These are phyloP conservation scores for Miichthys miiuy DNA, from an alignment of 2,797 vertebrate genomes.

Conservation along the genomic window DNA sequence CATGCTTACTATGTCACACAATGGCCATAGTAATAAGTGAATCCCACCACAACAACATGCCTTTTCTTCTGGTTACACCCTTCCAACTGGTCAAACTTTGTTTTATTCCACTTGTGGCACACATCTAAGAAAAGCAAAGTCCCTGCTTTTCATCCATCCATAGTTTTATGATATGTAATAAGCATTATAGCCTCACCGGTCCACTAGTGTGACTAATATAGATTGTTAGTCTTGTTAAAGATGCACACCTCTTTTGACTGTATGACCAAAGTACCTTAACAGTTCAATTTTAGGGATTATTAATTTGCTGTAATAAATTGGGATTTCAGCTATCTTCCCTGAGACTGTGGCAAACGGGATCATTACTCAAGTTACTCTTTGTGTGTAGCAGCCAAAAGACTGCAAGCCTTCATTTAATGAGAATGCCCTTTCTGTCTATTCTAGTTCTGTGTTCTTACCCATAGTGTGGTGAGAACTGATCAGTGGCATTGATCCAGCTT, in stretches of 20 bases:
- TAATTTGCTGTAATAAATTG: slow-evolving; percentile 27
- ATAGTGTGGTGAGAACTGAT: slow-evolving; percentile 67
- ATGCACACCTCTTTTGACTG: slow-evolving; percentile 16
- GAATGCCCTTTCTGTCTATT: slow-evolving; percentile 61
- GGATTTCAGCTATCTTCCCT: slow-evolving; percentile 3
- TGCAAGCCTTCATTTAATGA: slow-evolving; percentile 52
- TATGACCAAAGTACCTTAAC: slow-evolving; percentile 9
- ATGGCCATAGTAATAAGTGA: not conserved
- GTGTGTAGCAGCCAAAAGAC: slow-evolving; percentile 22
- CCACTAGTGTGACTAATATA: not conserved
- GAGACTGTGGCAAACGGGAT: slow-evolving; percentile 1
- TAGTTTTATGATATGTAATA: slow-evolving; percentile 15
- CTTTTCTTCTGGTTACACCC: not conserved
- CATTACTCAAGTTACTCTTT: slow-evolving; percentile 23
- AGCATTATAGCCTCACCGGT: slow-evolving; percentile 9
- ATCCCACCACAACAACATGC: not conserved
- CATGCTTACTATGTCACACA: not conserved
- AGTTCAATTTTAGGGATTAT: slow-evolving; percentile 22
- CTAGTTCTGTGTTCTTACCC: slow-evolving; percentile 60
- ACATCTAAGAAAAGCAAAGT: not conserved
- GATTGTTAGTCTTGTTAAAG: slow-evolving; percentile 23
- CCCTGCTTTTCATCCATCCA: not conserved
- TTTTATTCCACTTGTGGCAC: not conserved
- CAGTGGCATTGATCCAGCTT: slow-evolving; percentile 77
- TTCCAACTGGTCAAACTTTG: not conserved